Percentiles rank a stretch among this genome's conserved stretches.
phyloP scores from a whole-genome alignment of 2,113 vertebrate species.

The Lophotis ruficrista region DNA sequence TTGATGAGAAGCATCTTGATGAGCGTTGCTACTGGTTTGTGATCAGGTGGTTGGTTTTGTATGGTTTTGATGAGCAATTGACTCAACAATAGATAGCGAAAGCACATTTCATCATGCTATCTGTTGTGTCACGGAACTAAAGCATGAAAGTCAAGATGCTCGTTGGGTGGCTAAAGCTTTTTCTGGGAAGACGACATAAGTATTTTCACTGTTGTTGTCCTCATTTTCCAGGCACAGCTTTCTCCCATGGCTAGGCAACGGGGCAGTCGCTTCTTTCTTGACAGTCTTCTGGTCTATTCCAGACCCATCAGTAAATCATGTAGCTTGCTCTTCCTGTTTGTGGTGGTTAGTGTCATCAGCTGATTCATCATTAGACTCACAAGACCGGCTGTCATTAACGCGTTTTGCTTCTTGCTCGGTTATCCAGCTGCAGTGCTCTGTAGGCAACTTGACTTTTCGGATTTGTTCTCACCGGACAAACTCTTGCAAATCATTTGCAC shows the following conservation, averaged over 20 bases:
- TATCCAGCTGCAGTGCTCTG: background rate
- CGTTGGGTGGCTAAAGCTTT: background rate
- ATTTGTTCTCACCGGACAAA: slow-evolving; percentile 6
- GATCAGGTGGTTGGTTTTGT: background rate
- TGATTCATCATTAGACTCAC: background rate
- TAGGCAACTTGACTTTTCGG: background rate
- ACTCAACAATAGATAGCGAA: background rate
- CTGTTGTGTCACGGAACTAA: background rate
- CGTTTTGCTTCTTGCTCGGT: slow-evolving; percentile 28
- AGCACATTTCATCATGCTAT: background rate
- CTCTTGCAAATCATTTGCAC: background rate
- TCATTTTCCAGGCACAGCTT: background rate
- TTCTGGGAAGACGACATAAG: background rate
- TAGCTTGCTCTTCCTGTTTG: background rate
- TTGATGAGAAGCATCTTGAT: background rate
- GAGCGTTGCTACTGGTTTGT: background rate
- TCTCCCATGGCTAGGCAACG: background rate
- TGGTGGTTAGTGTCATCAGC: background rate
- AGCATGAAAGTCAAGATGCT: background rate
- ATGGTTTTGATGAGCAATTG: background rate
- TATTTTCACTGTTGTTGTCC: background rate
- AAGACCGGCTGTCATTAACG: background rate
- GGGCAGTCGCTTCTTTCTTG: background rate
- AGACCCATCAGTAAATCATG: background rate
- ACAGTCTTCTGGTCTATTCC: background rate